Evolutionary conservation across 2,888 invertebrate genomes (phyloP).

Genomic region (Rugalucina vietnamica): DNA sequence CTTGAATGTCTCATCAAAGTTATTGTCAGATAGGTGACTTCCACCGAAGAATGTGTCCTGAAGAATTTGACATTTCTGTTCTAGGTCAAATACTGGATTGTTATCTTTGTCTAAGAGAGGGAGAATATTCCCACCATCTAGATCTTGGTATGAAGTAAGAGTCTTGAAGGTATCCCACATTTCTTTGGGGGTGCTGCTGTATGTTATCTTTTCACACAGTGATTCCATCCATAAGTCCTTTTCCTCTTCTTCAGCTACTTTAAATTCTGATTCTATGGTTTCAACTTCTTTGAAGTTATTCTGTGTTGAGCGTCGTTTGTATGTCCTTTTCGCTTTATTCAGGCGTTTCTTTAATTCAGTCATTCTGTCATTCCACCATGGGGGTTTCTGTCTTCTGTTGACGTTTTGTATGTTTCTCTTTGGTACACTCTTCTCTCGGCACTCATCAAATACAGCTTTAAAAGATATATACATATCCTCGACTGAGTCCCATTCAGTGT

Average conservation of each 20-base stretch:
- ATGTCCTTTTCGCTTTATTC: not conserved
- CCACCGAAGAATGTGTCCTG: not conserved
- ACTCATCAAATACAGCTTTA: too few relatives aligned
- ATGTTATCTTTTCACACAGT: not conserved
- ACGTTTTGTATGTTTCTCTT: not conserved
- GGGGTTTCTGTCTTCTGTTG: conserved; percentile 2
- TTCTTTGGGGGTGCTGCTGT: not conserved
- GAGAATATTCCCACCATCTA: not conserved
- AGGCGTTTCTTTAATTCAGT: not conserved
- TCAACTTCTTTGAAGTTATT: not conserved
- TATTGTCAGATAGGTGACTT: not conserved
- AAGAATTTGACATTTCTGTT: conserved; percentile 3
- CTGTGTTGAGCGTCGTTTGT: not conserved
- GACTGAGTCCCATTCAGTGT: too few relatives aligned
- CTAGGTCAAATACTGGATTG: not conserved
- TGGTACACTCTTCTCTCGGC: too few relatives aligned
- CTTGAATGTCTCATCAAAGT: not conserved
- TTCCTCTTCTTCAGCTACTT: not conserved
- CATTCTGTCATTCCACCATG: conserved; percentile 6
- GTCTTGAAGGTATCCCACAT: conserved; percentile 6
- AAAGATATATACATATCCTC: too few relatives aligned
- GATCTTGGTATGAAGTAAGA: conserved; percentile 3
- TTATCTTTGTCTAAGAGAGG: not conserved
- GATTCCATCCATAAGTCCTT: not conserved
- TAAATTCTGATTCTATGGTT: not conserved